phyloP scores from a whole-genome alignment of 2,888 invertebrate genomes.

The Cosmia trapezina region DNA sequence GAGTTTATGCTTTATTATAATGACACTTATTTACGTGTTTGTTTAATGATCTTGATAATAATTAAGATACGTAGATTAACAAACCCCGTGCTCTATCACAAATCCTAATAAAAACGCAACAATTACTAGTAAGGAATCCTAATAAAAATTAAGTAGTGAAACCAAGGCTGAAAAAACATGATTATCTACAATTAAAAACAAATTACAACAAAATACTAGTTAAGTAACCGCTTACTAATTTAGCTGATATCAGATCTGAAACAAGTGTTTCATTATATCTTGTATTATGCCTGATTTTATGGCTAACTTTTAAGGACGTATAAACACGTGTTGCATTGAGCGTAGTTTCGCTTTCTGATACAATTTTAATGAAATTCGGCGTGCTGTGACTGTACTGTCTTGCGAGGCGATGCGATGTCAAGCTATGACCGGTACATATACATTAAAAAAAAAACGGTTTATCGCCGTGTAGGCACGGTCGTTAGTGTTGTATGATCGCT shows the following conservation, averaged over 20 bases:
- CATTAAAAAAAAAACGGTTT: too few species aligned
- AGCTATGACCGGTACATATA: not conserved
- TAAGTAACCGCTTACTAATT: slow-evolving; percentile 62
- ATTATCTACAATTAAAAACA: slow-evolving; percentile 75
- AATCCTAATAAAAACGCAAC: slow-evolving; percentile 2
- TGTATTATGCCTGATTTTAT: slow-evolving; percentile 44
- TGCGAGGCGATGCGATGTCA: slow-evolving; percentile 27
- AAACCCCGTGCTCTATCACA: not conserved
- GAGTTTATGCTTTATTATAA: slow-evolving; percentile 27
- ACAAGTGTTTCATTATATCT: slow-evolving; percentile 46
- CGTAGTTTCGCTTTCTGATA: slow-evolving; percentile 47
- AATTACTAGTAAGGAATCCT: slow-evolving; percentile 61
- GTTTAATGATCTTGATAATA: slow-evolving; percentile 13
- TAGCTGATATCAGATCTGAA: slow-evolving; percentile 57
- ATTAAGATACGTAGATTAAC: slow-evolving; percentile 26
- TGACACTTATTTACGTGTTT: slow-evolving; percentile 17
- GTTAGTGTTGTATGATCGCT: too few species aligned
- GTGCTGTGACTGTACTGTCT: slow-evolving; percentile 7
- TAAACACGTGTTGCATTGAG: slow-evolving; percentile 41
- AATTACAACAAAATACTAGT: slow-evolving; percentile 71
- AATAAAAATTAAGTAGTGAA: slow-evolving; percentile 72
- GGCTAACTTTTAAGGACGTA: slow-evolving; percentile 36
- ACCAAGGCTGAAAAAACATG: slow-evolving; percentile 71
- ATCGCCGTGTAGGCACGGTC: too few species aligned
- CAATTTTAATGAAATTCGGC: slow-evolving; percentile 32